These are phyloP conservation scores for Enteromius radiatus DNA, from an alignment of 2,797 vertebrate genomes.

Conservation along the genomic window DNA sequence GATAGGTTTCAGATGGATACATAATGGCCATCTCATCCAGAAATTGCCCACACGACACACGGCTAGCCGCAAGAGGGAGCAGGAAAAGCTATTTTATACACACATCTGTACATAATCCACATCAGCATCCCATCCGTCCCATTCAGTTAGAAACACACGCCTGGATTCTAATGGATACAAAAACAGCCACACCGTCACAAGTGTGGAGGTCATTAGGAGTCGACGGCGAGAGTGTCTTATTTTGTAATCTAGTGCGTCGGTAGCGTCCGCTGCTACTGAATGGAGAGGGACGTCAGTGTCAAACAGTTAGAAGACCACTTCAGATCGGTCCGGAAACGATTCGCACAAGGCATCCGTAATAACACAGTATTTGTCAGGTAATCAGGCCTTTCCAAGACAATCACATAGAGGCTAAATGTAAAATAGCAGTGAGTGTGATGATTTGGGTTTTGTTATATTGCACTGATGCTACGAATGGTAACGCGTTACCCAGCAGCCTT, in stretches of 20 bases:
- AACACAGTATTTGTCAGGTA: slow-evolving; percentile 70
- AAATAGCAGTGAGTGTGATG: not conserved
- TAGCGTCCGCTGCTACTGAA: slow-evolving; percentile 61
- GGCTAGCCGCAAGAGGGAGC: slow-evolving; percentile 37
- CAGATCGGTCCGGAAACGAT: slow-evolving; percentile 64
- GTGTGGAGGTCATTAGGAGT: slow-evolving; percentile 55
- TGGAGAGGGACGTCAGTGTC: slow-evolving; percentile 59
- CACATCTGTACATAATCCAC: slow-evolving; percentile 52
- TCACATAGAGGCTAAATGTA: slow-evolving; percentile 22
- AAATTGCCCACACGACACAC: slow-evolving; percentile 36
- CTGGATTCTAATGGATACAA: slow-evolving; percentile 42
- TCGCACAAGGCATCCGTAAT: slow-evolving; percentile 75
- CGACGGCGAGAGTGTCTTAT: slow-evolving; percentile 67
- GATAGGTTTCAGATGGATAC: slow-evolving; percentile 43
- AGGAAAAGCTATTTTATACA: slow-evolving; percentile 62
- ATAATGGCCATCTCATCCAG: slow-evolving; percentile 20
- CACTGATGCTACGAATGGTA: slow-evolving; percentile 11
- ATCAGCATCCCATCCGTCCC: slow-evolving; percentile 13
- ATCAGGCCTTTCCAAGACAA: slow-evolving; percentile 66
- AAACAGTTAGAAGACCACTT: slow-evolving; percentile 73
- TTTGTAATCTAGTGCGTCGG: slow-evolving; percentile 56
- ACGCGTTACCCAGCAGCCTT: slow-evolving; percentile 26
- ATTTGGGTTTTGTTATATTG: not conserved
- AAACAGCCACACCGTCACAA: slow-evolving; percentile 38
- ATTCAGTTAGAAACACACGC: slow-evolving; percentile 29